phyloP scores from a whole-genome alignment of 2,888 invertebrate genomes.

The Himalopsyche anomala region DNA sequence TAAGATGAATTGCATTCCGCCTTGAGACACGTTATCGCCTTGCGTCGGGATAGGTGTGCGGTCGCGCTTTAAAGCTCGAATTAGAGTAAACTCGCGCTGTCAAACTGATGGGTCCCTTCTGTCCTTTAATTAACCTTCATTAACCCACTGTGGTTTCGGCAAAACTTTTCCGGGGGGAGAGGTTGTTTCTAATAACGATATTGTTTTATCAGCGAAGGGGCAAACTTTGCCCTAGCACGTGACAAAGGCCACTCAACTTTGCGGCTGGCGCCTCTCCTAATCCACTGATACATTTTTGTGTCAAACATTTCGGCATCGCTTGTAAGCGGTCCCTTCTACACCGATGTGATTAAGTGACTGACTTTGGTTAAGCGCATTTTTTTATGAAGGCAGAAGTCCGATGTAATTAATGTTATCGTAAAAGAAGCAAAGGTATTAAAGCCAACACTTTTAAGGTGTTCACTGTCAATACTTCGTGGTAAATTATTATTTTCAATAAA shows the following conservation, averaged over 20 bases:
- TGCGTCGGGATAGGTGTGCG: neutral
- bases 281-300: conserved; percentile 43
- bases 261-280: conserved; percentile 5
- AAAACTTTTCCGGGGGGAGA: conserved; percentile 16
- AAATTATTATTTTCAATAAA: no score
- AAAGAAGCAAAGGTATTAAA: no score
- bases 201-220: conserved; percentile 33
- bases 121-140: conserved; percentile 43
- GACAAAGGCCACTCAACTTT: conserved; percentile 43
- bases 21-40: neutral
- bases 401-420: no score
- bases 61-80: neutral
- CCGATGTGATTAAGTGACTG: neutral
- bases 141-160: conserved; percentile 35
- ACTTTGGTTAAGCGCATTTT: no score
- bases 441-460: no score
- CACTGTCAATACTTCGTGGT: no score
- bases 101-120: conserved; percentile 42
- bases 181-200: conserved; percentile 38
- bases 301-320: conserved; percentile 25
- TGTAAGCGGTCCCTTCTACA: neutral
- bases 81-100: conserved; percentile 18
- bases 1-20: no score
- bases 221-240: conserved; percentile 23
- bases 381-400: no score